Evolutionary conservation across 2,113 vertebrate genomes (phyloP).

Genomic region (Mus musculus): DNA sequence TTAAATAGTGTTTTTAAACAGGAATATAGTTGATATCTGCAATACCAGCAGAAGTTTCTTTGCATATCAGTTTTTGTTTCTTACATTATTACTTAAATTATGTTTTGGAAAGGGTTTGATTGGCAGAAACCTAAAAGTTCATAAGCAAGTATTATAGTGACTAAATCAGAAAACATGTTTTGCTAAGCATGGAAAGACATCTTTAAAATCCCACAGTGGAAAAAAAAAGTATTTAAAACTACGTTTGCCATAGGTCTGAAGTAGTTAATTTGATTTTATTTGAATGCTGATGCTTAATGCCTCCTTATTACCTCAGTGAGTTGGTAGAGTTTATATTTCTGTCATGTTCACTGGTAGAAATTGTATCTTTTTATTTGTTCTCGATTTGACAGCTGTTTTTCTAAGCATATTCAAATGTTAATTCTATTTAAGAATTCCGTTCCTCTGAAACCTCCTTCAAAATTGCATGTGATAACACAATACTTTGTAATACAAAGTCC

Average conservation of each 20-base stretch:
- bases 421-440: neutral
- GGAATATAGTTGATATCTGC: neutral
- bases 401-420: neutral
- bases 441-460: neutral
- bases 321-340: neutral
- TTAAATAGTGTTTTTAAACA: neutral
- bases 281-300: neutral
- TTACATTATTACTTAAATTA: neutral
- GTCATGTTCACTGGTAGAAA: neutral
- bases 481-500: neutral
- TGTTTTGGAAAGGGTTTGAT: slow-evolving; percentile 1
- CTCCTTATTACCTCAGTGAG: neutral
- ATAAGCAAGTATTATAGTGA: neutral
- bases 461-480: neutral
- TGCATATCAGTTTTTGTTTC: neutral
- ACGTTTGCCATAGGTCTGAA: neutral
- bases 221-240: neutral
- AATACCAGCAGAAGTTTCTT: neutral
- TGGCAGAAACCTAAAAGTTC: neutral
- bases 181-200: neutral
- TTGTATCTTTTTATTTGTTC: neutral
- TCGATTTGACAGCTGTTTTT: neutral
- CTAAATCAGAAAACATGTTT: neutral
- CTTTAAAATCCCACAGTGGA: neutral
- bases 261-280: neutral